A percentile compares a stretch with the other conserved stretches of the same genome.
These are phyloP conservation scores for Sebastes baramenuke DNA, from an alignment of 2,797 vertebrate species.

Conservation along the genomic window DNA sequence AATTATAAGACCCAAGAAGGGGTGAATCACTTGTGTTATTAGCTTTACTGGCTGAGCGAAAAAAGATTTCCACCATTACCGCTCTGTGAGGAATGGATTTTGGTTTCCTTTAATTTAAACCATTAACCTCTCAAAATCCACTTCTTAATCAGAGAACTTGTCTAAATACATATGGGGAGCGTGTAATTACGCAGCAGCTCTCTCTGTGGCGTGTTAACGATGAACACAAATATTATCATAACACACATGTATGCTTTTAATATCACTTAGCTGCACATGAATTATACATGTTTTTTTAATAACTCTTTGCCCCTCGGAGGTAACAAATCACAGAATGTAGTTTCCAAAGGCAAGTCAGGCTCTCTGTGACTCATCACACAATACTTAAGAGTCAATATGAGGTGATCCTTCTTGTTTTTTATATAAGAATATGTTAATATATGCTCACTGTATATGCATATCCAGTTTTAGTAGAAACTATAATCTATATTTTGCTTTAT, in stretches of 20 bases:
- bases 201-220: conserved; percentile 17
- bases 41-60: conserved; percentile 12
- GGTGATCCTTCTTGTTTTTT: background rate
- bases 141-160: conserved; percentile 9
- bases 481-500: background rate
- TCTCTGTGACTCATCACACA: background rate
- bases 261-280: conserved; percentile 43
- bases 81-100: conserved; percentile 12
- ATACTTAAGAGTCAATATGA: background rate
- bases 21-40: conserved; percentile 37
- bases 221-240: conserved; percentile 34
- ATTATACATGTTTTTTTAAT: conserved; percentile 57
- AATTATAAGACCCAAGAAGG: conserved; percentile 41
- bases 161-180: background rate
- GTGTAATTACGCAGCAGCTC: conserved; percentile 1
- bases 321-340: conserved; percentile 21
- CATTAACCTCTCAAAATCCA: conserved; percentile 22
- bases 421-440: background rate
- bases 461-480: background rate
- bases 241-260: conserved; percentile 46
- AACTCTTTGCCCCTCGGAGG: conserved; percentile 13
- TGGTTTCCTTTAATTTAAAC: conserved; percentile 25
- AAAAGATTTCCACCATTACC: conserved; percentile 20
- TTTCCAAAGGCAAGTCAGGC: conserved; percentile 6
- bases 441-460: background rate